Conservation (phyloP, 2,797 vertebrate species). For the Chromis chromis region DNA sequence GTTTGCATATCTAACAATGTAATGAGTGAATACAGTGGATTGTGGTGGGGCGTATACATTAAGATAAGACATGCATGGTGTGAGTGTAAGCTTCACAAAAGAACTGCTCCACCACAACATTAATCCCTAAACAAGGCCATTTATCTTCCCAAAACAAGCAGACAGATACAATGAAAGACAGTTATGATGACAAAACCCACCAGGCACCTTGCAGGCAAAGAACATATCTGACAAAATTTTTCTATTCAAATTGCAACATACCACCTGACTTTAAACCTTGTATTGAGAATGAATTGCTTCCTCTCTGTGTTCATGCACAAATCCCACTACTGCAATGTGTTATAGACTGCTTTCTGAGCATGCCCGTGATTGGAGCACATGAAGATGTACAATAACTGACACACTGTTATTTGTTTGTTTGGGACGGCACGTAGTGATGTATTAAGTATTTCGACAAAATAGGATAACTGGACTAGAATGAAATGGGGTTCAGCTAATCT, state of each 20-base stretch:
- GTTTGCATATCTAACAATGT: conserved; percentile 5
- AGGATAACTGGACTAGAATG: not conserved
- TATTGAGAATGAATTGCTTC: conserved; percentile 19
- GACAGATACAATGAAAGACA: conserved; percentile 15
- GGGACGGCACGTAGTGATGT: not conserved
- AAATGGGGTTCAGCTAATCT: conserved; percentile 4
- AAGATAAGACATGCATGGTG: not conserved
- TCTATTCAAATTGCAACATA: conserved; percentile 4
- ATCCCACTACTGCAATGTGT: conserved; percentile 19
- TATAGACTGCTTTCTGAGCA: conserved; percentile 12
- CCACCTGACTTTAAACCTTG: not conserved
- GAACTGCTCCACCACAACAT: conserved; percentile 13
- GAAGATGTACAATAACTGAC: not conserved
- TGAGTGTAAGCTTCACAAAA: conserved; percentile 1
- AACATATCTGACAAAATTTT: not conserved
- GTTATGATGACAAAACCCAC: not conserved
- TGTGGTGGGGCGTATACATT: not conserved
- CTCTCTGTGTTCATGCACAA: conserved; percentile 15
- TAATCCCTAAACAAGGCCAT: conserved; percentile 16
- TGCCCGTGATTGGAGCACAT: conserved; percentile 10
- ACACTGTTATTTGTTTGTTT: conserved; percentile 26
- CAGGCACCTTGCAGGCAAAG: conserved; percentile 3
- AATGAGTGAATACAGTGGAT: not conserved
- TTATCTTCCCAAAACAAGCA: conserved; percentile 9
- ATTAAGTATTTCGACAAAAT: not conserved